These are phyloP conservation scores for Clostera curtula DNA, from an alignment of 2,888 invertebrate genomes.

Conservation along the genomic window DNA sequence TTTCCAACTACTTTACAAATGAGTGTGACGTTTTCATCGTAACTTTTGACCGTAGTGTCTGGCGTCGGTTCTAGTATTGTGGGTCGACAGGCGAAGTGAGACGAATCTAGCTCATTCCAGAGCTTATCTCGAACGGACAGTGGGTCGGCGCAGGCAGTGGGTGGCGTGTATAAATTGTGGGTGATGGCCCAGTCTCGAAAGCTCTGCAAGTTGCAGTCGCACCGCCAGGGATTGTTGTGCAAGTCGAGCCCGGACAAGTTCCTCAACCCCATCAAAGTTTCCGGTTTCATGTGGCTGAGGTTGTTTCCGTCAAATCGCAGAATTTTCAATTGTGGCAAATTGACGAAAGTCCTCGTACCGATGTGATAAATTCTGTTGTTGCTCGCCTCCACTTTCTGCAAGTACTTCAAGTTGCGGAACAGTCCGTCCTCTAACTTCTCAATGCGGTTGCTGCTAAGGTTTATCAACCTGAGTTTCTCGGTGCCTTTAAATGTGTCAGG, in stretches of 20 bases:
- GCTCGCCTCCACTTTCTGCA: constrained; percentile 86
- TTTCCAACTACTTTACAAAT: constrained; percentile 85
- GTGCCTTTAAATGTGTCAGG: constrained; percentile 83
- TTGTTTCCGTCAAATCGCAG: constrained; percentile 86
- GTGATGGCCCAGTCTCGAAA: constrained; percentile 86
- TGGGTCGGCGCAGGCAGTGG: constrained; percentile 85
- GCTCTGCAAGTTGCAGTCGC: constrained; percentile 87
- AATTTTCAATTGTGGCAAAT: constrained; percentile 79
- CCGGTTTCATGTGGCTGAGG: constrained; percentile 79
- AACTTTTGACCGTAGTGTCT: constrained; percentile 77
- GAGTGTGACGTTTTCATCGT: constrained; percentile 82
- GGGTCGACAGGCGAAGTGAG: constrained; percentile 89
- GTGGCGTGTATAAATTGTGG: constrained; percentile 83
- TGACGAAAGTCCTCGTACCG: constrained; percentile 80
- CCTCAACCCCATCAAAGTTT: constrained; percentile 79
- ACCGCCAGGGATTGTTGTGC: constrained; percentile 90
- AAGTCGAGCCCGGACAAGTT: constrained; percentile 84
- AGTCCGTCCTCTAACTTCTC: constrained; percentile 82
- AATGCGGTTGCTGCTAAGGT: constrained; percentile 85
- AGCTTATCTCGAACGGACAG: constrained; percentile 77
- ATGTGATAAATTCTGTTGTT: constrained; percentile 84
- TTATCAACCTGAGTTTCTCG: constrained; percentile 81
- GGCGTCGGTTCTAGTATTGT: constrained; percentile 80
- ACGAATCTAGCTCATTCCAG: constrained; percentile 83
- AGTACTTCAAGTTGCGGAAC: constrained; percentile 82